phyloP scores from a whole-genome alignment of 2,888 invertebrate species.

The Drosophila falleni region DNA sequence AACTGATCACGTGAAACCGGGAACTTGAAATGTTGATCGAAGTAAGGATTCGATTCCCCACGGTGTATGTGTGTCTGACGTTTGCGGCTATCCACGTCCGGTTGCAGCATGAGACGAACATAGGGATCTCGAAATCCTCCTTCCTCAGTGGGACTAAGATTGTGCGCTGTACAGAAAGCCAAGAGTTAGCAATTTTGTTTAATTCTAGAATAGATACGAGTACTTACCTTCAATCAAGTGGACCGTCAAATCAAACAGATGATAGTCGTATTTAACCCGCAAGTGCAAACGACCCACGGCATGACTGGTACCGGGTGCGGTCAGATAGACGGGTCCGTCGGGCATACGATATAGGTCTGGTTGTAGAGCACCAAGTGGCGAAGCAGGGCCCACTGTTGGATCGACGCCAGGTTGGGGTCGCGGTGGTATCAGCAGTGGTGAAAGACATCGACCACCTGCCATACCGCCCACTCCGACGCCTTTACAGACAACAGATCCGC shows the following conservation, averaged over 20 bases:
- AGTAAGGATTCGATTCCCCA: constrained; percentile 94
- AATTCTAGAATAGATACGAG: too few relatives aligned
- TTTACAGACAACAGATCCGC: constrained; percentile 55
- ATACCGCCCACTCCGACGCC: constrained; percentile 38
- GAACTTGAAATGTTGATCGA: constrained; percentile 96
- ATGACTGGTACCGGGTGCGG: constrained; percentile 88
- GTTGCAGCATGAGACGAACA: constrained; percentile 91
- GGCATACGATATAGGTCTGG: constrained; percentile 94
- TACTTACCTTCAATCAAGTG: constrained; percentile 94
- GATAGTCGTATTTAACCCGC: constrained; percentile 94
- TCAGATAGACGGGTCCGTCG: constrained; percentile 92
- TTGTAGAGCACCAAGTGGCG: constrained; percentile 92
- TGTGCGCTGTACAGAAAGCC: constrained; percentile 88
- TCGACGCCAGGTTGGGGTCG: constrained; percentile 86
- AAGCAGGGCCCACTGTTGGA: constrained; percentile 85
- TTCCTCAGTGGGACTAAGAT: constrained; percentile 92
- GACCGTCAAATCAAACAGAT: constrained; percentile 95
- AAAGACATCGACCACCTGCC: constrained; percentile 88
- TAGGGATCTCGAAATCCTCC: constrained; percentile 96
- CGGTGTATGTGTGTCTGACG: constrained; percentile 94
- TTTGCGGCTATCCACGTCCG: constrained; percentile 93
- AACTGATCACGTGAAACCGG: constrained; percentile 95
- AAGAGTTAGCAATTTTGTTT: too few relatives aligned
- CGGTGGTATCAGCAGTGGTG: constrained; percentile 92
- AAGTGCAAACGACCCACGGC: constrained; percentile 93